Evolutionary conservation across 2,888 invertebrate species (phyloP).

Genomic region (Ophraella communa): DNA sequence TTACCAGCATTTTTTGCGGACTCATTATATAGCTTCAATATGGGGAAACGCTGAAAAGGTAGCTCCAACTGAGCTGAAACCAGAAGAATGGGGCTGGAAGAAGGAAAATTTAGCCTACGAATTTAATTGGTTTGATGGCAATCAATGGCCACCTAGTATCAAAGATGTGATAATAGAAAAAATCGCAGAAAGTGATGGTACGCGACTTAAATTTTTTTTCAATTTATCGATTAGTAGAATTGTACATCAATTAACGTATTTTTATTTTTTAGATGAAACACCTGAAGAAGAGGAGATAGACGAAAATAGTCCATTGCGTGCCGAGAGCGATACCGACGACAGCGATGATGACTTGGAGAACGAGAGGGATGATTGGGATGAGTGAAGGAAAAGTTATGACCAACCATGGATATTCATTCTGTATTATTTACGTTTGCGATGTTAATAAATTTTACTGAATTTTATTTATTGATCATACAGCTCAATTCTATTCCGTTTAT

Average conservation of each 20-base stretch:
- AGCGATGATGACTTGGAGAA: background rate
- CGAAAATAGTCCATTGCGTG: background rate
- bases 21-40: background rate
- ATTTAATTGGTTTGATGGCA: too few species aligned
- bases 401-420: background rate
- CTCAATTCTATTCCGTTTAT: too few species aligned
- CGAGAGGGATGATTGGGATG: background rate
- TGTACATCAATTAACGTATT: too few species aligned
- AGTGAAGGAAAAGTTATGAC: background rate
- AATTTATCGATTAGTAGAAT: too few species aligned
- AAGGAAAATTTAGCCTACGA: background rate
- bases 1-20: background rate
- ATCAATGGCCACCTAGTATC: too few species aligned
- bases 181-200: too few species aligned
- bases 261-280: background rate
- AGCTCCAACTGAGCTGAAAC: background rate
- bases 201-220: too few species aligned
- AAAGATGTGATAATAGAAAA: too few species aligned
- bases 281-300: background rate
- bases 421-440: background rate
- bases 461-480: too few species aligned
- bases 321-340: background rate
- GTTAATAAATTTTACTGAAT: too few species aligned
- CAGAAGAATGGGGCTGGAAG: conserved; percentile 1
- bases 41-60: background rate